Base-by-base conservation (phyloP, 2,888 invertebrate species). In the Nemotelus nigrinus region DNA sequence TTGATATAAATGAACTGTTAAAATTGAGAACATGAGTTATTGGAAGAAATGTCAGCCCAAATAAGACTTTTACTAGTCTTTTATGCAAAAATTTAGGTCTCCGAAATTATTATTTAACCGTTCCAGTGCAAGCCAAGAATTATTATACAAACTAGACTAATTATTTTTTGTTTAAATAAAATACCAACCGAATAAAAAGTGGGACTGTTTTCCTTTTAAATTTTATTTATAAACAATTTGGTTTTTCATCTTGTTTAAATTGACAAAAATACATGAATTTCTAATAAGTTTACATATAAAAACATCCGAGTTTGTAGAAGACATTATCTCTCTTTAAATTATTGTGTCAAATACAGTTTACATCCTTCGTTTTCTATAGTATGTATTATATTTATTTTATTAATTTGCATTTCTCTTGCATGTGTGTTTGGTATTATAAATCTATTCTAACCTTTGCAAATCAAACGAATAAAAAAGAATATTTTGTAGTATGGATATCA, bases 191-290 rank as follows among this genome's bases (percentile, higher is more conserved):
- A 25, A 25, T 25, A 25, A 25, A 25, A 25, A 25, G 25, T 25
- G 25, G 25, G 25, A 25, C 25, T 25, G 25, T 25, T 25, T 25
- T 25, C 25, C 25, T 25, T 25, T 25, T 25, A 25, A 65, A 60
- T n/a, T 71, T 71, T 74, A 74, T 74, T 77, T 79, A 76, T 79
- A 79, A 79, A 79, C 79, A 76, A 71, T 75, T 76, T 76, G 65
- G 41, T 72, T 58, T 60, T 44, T 72, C 53, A 53, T 77, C 44
- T 45, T 76, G 57, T 70, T 79, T 78, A 79, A 79, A 79, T 79
- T 79, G 79, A 79, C 79, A 79, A 79, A 79, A 79, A 79, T 79
- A 79, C 79, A 79, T 78, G 77, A 79, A 76, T 78, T 74, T 78
- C 64, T 78, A 74, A 58, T 58, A 79, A 76, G 71, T 79, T 77